These are phyloP conservation scores for Spodoptera frugiperda DNA, from an alignment of 1,140 invertebrate species.

Conservation along the genomic window DNA sequence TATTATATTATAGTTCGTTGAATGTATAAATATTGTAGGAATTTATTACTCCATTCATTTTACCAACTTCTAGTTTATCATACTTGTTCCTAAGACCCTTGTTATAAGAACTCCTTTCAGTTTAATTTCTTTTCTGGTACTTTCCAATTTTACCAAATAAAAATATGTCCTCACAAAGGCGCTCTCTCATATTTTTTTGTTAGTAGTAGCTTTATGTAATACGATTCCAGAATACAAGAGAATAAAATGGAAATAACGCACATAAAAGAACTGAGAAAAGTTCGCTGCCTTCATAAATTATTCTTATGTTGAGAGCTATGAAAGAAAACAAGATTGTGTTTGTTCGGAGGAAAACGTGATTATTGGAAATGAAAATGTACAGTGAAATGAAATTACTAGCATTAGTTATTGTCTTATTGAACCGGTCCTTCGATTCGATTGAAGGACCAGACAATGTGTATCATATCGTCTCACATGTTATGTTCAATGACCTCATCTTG, in stretches of 20 bases:
- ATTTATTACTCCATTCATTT: too few relatives aligned
- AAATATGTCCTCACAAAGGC: slow-evolving; percentile 13
- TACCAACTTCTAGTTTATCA: too few relatives aligned
- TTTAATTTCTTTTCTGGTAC: background rate
- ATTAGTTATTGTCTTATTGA: background rate
- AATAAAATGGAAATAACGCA: slow-evolving; percentile 46
- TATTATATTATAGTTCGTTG: background rate
- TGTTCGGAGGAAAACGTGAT: slow-evolving; percentile 24
- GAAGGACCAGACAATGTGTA: background rate
- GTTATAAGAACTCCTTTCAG: background rate
- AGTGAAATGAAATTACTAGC: slow-evolving; percentile 18
- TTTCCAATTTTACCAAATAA: slow-evolving; percentile 21
- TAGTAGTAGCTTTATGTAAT: slow-evolving; percentile 39
- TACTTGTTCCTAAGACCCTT: too few relatives aligned
- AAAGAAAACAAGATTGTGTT: slow-evolving; percentile 40
- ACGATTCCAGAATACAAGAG: slow-evolving; percentile 44
- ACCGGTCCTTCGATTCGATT: background rate
- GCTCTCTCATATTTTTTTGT: slow-evolving; percentile 36
- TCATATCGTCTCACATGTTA: background rate
- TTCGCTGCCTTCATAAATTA: slow-evolving; percentile 44
- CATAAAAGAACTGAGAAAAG: slow-evolving; percentile 45
- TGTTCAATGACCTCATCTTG: slow-evolving; percentile 3
- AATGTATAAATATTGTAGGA: background rate
- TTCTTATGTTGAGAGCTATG: slow-evolving; percentile 42
- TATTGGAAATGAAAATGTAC: slow-evolving; percentile 40